Evolutionary conservation across 2,888 invertebrate species (phyloP).

Genomic region (Thumatha senex): DNA sequence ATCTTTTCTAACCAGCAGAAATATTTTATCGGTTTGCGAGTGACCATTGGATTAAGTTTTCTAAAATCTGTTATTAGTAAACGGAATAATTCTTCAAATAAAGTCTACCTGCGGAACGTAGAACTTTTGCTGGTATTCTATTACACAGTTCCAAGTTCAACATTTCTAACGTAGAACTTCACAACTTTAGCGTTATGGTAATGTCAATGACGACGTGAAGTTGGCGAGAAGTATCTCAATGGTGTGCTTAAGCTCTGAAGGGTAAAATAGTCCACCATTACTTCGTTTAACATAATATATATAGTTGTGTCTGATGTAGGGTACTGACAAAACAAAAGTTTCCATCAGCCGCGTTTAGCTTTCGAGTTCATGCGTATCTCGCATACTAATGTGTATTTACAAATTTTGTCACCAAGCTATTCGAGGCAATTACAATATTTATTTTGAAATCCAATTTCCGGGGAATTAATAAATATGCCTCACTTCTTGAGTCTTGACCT

Average conservation of each 20-base stretch:
- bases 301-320: not conserved
- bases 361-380: not conserved
- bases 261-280: not conserved
- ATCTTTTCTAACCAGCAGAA: too few species aligned
- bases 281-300: conserved; percentile 2
- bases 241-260: not conserved
- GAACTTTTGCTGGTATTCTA: not conserved
- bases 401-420: not conserved
- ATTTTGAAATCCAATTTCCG: conserved; percentile 1
- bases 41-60: too few species aligned
- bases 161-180: not conserved
- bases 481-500: not conserved
- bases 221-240: not conserved
- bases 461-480: not conserved
- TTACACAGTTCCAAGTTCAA: conserved; percentile 1
- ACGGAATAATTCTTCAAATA: too few species aligned
- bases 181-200: not conserved
- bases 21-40: too few species aligned
- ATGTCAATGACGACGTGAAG: not conserved
- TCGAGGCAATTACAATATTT: not conserved
- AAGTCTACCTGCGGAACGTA: too few species aligned
- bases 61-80: too few species aligned
- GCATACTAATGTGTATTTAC: conserved; percentile 4
- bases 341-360: not conserved
- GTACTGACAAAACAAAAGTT: not conserved